Evolutionary conservation across 2,113 vertebrate species (phyloP).

Genomic region (Benitochromis conjunctus): DNA sequence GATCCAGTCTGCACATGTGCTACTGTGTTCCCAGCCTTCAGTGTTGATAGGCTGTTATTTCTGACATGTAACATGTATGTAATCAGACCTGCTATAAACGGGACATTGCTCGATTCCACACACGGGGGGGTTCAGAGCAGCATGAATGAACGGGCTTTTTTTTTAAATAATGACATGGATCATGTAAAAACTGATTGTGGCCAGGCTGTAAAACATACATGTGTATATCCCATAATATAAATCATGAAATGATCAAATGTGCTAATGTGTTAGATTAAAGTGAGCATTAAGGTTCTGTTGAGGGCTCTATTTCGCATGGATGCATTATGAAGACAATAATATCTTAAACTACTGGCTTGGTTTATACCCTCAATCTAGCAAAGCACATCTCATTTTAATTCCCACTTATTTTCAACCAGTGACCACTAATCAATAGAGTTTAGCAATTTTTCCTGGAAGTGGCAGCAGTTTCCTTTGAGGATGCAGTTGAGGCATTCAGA

Average conservation of each 20-base stretch:
- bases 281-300: background rate
- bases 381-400: constrained; percentile 6
- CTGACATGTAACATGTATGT: background rate
- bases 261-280: background rate
- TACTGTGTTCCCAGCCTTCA: background rate
- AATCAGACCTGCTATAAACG: background rate
- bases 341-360: background rate
- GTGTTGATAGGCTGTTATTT: background rate
- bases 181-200: background rate
- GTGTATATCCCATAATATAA: background rate
- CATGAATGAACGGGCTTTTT: no score
- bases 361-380: background rate
- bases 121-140: background rate
- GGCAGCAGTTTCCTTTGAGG: constrained; percentile 31
- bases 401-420: background rate
- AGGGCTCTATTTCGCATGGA: background rate
- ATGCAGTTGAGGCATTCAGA: constrained; percentile 1
- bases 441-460: constrained; percentile 8
- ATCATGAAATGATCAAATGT: background rate
- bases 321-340: background rate
- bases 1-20: background rate
- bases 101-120: background rate
- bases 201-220: background rate
- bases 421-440: constrained; percentile 32
- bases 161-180: background rate